Evolutionary conservation across 2,797 vertebrate genomes (phyloP).

Genomic region (Gadopsis marmoratus): DNA sequence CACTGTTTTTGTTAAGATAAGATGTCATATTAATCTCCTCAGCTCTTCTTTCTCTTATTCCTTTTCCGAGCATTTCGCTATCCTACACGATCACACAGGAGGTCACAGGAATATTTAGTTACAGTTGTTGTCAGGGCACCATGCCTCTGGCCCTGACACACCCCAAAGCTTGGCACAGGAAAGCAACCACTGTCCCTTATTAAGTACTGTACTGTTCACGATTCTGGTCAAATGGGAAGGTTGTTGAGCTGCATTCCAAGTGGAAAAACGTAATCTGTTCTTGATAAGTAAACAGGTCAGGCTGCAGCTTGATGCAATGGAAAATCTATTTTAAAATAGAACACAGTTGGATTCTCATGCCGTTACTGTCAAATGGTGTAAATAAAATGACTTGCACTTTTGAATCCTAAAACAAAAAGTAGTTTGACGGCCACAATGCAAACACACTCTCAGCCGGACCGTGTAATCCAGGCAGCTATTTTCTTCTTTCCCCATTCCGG

Average conservation of each 20-base stretch:
- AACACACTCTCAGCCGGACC: slow-evolving; percentile 63
- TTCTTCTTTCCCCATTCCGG: slow-evolving; percentile 42
- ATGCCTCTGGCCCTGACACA: neutral
- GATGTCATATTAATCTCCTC: neutral
- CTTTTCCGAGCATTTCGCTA: neutral
- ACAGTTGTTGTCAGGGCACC: slow-evolving; percentile 17
- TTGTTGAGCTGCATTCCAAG: neutral
- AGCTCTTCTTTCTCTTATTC: slow-evolving; percentile 17
- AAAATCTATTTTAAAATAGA: slow-evolving; percentile 4
- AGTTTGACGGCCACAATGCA: slow-evolving; percentile 63
- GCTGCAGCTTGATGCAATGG: neutral
- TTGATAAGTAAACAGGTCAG: neutral
- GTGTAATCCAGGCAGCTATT: slow-evolving; percentile 73
- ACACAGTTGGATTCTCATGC: neutral
- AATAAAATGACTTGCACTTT: slow-evolving; percentile 41
- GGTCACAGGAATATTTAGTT: slow-evolving; percentile 51
- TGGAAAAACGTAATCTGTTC: neutral
- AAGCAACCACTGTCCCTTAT: neutral
- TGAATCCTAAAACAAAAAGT: slow-evolving; percentile 34
- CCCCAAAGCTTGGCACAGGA: neutral
- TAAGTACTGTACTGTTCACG: neutral
- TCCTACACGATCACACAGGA: neutral
- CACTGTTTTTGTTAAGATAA: neutral
- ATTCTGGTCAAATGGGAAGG: neutral
- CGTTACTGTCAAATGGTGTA: neutral